These are phyloP conservation scores for Urocolius indicus DNA, from an alignment of 2,113 vertebrate genomes.

Conservation along the genomic window DNA sequence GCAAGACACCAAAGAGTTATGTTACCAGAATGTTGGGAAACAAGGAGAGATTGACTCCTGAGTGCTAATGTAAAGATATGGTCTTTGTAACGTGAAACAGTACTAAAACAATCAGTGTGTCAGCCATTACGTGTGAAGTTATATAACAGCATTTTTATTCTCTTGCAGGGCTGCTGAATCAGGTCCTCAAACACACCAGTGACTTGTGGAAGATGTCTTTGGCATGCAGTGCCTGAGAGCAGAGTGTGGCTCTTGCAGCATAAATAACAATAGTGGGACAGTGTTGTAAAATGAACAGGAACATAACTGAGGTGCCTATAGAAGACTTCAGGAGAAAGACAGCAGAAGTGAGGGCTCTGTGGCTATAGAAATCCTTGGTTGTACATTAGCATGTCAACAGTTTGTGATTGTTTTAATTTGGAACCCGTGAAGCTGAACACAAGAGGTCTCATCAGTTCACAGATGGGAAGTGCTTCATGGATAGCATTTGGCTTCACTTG, in stretches of 20 bases:
- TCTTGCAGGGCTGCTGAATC: not conserved
- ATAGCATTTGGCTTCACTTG: not conserved
- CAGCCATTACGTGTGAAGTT: not conserved
- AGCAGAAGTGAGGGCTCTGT: rapidly evolving
- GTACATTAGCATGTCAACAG: not conserved
- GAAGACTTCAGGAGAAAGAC: not conserved
- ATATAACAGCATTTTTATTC: not conserved
- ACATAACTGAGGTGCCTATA: not conserved
- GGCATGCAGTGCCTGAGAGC: not conserved
- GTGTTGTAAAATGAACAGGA: not conserved
- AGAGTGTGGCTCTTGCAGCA: not conserved
- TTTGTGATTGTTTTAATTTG: not conserved
- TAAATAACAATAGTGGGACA: not conserved
- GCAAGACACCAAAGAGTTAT: not conserved
- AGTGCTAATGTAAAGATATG: not conserved
- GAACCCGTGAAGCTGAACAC: not conserved
- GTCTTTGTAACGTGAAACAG: not conserved
- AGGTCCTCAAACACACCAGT: rapidly evolving
- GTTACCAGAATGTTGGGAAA: not conserved
- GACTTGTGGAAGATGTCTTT: not conserved
- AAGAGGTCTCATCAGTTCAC: not conserved
- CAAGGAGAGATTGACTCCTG: not conserved
- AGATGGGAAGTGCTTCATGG: not conserved
- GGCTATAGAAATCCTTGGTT: not conserved
- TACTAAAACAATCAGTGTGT: not conserved